Percentiles rank a stretch among this genome's conserved stretches.
phyloP scores from a whole-genome alignment of 1,140 invertebrate species.

The Drosophila athabasca region DNA sequence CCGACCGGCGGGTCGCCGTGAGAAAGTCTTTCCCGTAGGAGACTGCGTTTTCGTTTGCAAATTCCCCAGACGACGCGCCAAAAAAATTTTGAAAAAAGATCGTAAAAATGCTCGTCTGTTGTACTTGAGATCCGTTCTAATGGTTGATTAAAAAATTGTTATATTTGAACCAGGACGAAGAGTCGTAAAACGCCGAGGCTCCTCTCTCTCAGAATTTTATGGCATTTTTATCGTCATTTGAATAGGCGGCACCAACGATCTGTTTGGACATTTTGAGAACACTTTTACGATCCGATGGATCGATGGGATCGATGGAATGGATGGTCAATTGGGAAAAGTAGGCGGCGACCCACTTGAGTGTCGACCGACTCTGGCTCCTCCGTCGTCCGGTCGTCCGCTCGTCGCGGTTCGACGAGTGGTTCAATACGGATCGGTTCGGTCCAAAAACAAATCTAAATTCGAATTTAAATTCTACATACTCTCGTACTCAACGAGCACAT shows the following conservation, averaged over 20 bases:
- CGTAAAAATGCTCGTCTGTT: constrained; percentile 39
- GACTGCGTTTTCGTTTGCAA: constrained; percentile 37
- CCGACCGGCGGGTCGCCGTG: constrained; percentile 37
- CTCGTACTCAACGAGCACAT: not conserved
- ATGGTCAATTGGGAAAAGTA: constrained; percentile 33
- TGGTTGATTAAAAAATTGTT: constrained; percentile 72
- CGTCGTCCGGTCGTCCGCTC: too few relatives aligned
- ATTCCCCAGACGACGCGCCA: constrained; percentile 68
- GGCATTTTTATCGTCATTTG: constrained; percentile 76
- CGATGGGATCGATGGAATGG: constrained; percentile 11
- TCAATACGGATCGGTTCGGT: too few relatives aligned
- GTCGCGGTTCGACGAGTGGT: too few relatives aligned
- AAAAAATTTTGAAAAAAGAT: constrained; percentile 37
- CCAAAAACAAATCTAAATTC: constrained; percentile 30
- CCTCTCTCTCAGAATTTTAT: constrained; percentile 49
- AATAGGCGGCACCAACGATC: constrained; percentile 75
- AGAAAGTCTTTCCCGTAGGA: constrained; percentile 57
- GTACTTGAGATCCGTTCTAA: constrained; percentile 54
- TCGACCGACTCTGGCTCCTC: constrained; percentile 23
- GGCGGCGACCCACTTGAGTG: constrained; percentile 57
- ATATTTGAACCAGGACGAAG: constrained; percentile 68
- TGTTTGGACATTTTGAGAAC: constrained; percentile 76
- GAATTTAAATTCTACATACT: constrained; percentile 16
- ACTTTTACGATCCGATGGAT: constrained; percentile 55
- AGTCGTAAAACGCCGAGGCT: constrained; percentile 56